phyloP scores from a whole-genome alignment of 2,888 invertebrate species.

The Rosalia funebris region DNA sequence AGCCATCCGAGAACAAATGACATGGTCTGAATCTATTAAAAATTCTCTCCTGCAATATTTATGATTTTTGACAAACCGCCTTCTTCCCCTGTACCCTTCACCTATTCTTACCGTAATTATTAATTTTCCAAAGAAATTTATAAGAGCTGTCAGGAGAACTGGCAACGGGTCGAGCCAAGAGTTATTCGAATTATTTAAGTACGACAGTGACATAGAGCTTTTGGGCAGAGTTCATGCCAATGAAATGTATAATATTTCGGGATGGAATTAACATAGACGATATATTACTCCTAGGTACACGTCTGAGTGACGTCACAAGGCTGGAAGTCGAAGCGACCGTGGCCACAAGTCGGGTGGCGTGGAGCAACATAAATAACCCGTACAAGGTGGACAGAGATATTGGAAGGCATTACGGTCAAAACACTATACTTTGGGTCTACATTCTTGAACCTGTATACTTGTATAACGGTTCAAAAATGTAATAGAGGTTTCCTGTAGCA shows the following conservation, averaged over 20 bases:
- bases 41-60: too few relatives aligned
- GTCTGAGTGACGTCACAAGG: constrained; percentile 9
- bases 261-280: constrained; percentile 23
- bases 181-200: constrained; percentile 21
- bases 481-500: too few relatives aligned
- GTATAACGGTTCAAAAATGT: too few relatives aligned
- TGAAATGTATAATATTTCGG: constrained; percentile 27
- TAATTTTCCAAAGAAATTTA: constrained; percentile 10
- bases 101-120: constrained; percentile 6
- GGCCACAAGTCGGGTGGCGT: constrained; percentile 8
- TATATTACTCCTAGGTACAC: constrained; percentile 22
- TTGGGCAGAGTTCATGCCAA: constrained; percentile 21
- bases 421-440: too few relatives aligned
- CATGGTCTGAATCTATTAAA: too few relatives aligned
- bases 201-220: constrained; percentile 25
- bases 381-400: constrained; percentile 27
- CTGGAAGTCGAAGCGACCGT: constrained; percentile 9
- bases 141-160: constrained; percentile 13
- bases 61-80: too few relatives aligned
- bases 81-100: too few relatives aligned
- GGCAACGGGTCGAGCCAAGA: constrained; percentile 21
- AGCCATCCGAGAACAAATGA: too few relatives aligned
- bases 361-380: constrained; percentile 25
- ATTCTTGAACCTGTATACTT: too few relatives aligned
- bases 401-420: constrained; percentile 9